Evolutionary conservation across 1,140 invertebrate genomes (phyloP), one percentile per base, ranked within the genome.

Genomic region (Drosophila erecta): DNA sequence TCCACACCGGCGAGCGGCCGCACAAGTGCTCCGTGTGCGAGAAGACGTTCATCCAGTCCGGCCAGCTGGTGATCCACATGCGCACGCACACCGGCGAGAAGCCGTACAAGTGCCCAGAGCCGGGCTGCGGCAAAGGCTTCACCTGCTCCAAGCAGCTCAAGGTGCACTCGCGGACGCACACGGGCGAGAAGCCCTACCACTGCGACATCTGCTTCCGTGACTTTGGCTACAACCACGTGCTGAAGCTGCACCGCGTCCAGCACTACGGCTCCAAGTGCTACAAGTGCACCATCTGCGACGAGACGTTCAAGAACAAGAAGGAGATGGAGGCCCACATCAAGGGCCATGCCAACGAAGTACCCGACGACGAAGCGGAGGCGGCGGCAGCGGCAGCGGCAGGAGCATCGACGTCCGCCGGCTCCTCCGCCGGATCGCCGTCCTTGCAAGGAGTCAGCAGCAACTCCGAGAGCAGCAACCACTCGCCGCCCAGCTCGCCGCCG

Each of bases 1-100:
- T 97, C 71, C 97, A 98, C 90, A 98, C 97, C 0, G 95, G 98
- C 0, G 98, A 99, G 92, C 94, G 98, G 22, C 98, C 98, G 0
- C 98, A 98, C 92, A 97, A 97, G 80, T 99, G 98, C 91, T 95
- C 95, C n/a, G 95, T 98, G 47, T 99, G 98, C 92, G 95, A 95
- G 54, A 98, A 98, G 91, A 97, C 97, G 0, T 98, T 98, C 90
- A 97, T 98, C 27, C 96, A 97, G 87, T 97, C 96, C 38, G 96
- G 98, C 3, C 96, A 97, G 80, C 89, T 97, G 64, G 96, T 97
- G 0, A 97, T 97, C 65, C 96, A 97, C 86, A 95, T 96, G 93
- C 93, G 96, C 15, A 97, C 96, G 0, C 96, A 99, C 92, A 99
- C 98, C 0, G 95, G 97, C 1, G 97, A 98, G 93, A 98, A 98